These are phyloP conservation scores for Melierax canorus DNA, from an alignment of 2,113 vertebrate species.

Conservation along the genomic window DNA sequence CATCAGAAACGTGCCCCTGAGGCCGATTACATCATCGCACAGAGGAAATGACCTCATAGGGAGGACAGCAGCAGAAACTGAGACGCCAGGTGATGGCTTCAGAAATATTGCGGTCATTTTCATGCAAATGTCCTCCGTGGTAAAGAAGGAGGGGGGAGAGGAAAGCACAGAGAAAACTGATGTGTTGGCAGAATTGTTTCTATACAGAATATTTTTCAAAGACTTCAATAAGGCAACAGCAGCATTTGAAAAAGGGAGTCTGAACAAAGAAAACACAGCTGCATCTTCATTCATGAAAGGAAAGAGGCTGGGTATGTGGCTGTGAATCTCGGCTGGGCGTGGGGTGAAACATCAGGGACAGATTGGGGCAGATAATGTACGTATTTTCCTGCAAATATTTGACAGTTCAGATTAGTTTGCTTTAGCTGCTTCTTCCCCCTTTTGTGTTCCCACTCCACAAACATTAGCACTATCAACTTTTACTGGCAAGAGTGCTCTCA, in stretches of 20 bases:
- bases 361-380: neutral
- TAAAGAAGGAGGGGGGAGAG: neutral
- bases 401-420: neutral
- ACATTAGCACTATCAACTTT: conserved; percentile 38
- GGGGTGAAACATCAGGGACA: neutral
- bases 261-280: conserved; percentile 63
- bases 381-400: conserved; percentile 29
- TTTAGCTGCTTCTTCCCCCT: conserved; percentile 27
- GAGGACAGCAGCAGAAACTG: neutral
- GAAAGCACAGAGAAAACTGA: conserved; percentile 22
- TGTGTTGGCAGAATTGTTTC: conserved; percentile 48
- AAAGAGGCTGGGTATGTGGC: neutral
- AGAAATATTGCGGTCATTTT: neutral
- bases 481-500: conserved; percentile 49
- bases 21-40: neutral
- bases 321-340: neutral
- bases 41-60: neutral
- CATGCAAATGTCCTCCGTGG: conserved; percentile 17
- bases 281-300: conserved; percentile 46
- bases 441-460: conserved; percentile 24
- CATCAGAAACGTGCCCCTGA: neutral
- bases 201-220: conserved; percentile 54
- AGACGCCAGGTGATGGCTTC: conserved; percentile 33
- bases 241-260: conserved; percentile 37
- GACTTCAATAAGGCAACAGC: conserved; percentile 45